Evolutionary conservation across 2,113 vertebrate genomes (phyloP), one percentile per base, ranked within the genome.

Genomic region (Etheostoma cragini): DNA sequence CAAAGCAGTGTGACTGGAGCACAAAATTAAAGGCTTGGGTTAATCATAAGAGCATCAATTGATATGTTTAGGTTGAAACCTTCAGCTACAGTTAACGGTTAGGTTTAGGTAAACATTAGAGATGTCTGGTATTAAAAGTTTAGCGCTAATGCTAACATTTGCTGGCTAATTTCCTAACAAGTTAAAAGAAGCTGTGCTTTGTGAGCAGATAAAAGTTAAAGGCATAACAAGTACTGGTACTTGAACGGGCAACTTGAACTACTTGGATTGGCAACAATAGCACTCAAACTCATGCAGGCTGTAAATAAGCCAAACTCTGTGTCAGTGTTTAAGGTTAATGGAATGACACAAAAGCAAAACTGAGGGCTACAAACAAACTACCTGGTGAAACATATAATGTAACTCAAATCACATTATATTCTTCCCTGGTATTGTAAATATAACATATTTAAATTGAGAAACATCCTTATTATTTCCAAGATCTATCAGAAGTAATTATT

Each of bases 381-480:
- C 30, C 1, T 4, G 6, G 30, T 35, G 24, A 42, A 42, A 42
- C 17, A 58, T 24, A 42, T 65, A 58, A 70, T 17, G 8, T 33
- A 67, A 35, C 13, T 33, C 2, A 73, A 62, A 45, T n/a, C 33
- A 47, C 1, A 0, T 62, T 38, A 19, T 22, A 46, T 62, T 74
- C n/a, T 22, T 30, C 61, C 71, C 35, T 67, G 21, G 24, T 57
- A 21, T 69, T 47, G 42, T 87, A 54, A 66, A 61, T 81, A 61
- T 79, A 73, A 81, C 63, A 57, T 21, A 21, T 66, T 81, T 42
- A 78, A 66, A 70, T 74, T 81, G n/a, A 83, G 60, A 17, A 66
- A 72, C 50, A 53, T 72, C 14, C 47, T 62, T 49, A 70, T 21
- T 81, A 81, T 46, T 76, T 54, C 35, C n/a, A 17, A 77, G 81